Conservation (phyloP, 2,888 invertebrate genomes). For the Rhyacophila evoluta region DNA sequence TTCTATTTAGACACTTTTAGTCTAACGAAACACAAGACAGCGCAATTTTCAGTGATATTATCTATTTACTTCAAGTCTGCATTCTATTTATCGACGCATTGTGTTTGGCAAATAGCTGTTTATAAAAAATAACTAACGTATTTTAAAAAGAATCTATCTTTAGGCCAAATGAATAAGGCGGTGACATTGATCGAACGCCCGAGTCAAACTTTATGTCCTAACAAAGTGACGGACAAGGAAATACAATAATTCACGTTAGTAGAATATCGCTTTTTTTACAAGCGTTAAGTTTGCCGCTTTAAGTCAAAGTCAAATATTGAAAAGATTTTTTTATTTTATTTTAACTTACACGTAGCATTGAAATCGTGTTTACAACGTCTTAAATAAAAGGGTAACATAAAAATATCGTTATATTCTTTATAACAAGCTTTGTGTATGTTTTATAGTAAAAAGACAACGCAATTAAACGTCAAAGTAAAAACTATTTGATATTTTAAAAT, state of each 20-base stretch:
- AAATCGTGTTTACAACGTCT: too few species aligned
- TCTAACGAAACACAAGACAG: too few species aligned
- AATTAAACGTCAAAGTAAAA: too few species aligned
- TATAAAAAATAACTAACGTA: neutral
- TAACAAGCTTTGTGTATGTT: too few species aligned
- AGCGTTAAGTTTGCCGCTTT: neutral
- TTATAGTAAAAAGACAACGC: too few species aligned
- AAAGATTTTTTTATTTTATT: too few species aligned
- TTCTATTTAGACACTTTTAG: too few species aligned
- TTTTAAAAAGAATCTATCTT: constrained; percentile 17
- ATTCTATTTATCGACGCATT: neutral
- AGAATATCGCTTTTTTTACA: neutral
- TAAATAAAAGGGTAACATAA: too few species aligned
- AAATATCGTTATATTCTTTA: too few species aligned
- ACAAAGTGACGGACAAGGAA: neutral
- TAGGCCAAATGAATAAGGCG: neutral
- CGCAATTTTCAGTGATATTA: neutral
- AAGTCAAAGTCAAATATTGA: too few species aligned
- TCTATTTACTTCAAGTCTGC: neutral
- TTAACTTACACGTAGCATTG: too few species aligned
- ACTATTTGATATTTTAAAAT: too few species aligned
- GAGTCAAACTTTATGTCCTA: neutral
- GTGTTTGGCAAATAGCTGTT: neutral
- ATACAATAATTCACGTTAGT: neutral
- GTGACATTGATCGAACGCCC: neutral